phyloP scores from a whole-genome alignment of 2,888 invertebrate species.

The Drosophila prolongata region DNA sequence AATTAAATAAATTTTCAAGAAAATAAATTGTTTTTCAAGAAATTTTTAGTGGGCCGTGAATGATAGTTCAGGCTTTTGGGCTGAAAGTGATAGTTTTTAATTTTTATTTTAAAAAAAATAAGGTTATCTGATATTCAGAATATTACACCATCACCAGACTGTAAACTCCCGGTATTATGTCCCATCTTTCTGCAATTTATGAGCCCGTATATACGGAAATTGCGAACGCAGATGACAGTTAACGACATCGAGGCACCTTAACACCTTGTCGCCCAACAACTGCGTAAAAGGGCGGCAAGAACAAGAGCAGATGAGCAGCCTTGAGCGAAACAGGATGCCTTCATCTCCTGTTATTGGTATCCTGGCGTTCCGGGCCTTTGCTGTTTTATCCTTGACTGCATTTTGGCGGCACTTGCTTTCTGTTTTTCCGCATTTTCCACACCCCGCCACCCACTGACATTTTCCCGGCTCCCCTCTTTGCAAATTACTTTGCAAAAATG shows the following conservation, averaged over 20 bases:
- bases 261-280: constrained; percentile 59
- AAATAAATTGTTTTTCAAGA: no score
- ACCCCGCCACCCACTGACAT: constrained; percentile 7
- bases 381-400: constrained; percentile 75
- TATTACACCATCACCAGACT: not conserved
- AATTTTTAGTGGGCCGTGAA: no score
- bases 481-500: constrained; percentile 81
- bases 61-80: no score
- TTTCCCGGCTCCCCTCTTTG: constrained; percentile 64
- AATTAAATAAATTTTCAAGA: no score
- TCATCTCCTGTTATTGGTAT: constrained; percentile 39
- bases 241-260: constrained; percentile 63
- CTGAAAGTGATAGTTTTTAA: no score
- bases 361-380: constrained; percentile 34
- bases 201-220: constrained; percentile 35
- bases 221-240: constrained; percentile 33
- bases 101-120: no score
- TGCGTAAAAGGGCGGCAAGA: not conserved
- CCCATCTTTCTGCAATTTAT: constrained; percentile 15
- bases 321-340: constrained; percentile 44
- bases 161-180: not conserved
- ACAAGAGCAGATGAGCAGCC: constrained; percentile 22
- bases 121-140: no score
- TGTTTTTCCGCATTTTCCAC: constrained; percentile 36
- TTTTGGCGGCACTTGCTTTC: constrained; percentile 77